Base-by-base conservation (phyloP, 2,797 vertebrate genomes). In the Sebastolobus altivelis region DNA sequence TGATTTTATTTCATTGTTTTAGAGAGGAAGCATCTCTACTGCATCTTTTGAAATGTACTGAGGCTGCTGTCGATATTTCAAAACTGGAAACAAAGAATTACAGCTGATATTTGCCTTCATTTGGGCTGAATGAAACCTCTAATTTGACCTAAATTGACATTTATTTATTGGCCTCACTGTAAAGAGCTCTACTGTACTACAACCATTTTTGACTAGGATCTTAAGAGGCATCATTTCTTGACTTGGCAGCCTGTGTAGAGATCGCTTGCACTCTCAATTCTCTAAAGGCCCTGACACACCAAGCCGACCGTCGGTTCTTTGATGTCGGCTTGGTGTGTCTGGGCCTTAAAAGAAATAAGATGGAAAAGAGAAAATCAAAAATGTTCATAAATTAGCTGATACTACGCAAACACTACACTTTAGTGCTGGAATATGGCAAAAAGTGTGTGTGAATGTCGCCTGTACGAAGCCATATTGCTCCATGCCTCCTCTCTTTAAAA, bases 201-300 rank as follows among this genome's bases (percentile, higher is more conserved):
- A 52, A 80, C 38, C 0, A 22, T 60, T 77, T 52, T 60, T 25
- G 43, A 46, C 16, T 8, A 5, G 5, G 31, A 73, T 46, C 3
- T 60, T 22, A 16, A 62, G 14, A 63, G 16, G 1, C 8, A 10
- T 72, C 12, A 8, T 35, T 69, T 68, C 83, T 78, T 72, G 18
- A 40, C n/a, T 72, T 52, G 74, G 65, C 52, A n/a, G 12, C 16
- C 4, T 43, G 3, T 25, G 8, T 46, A 43, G 4, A 27, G 29
- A 38, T 43, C 2, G 0, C 18, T 29, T 46, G 5, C 43, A 35
- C 16, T 33, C 33, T 25, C 16, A 35, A 20, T 12, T 59, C 35
- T 55, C 5, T 52, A 4, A 52, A n/a, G 46, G 8, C 46, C 46
- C 46, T 52, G 18, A n/a, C 46, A 52, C 46, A 0, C 46, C 18